Base-by-base conservation (phyloP, 2,888 invertebrate genomes). In the Conistra vaccinii region DNA sequence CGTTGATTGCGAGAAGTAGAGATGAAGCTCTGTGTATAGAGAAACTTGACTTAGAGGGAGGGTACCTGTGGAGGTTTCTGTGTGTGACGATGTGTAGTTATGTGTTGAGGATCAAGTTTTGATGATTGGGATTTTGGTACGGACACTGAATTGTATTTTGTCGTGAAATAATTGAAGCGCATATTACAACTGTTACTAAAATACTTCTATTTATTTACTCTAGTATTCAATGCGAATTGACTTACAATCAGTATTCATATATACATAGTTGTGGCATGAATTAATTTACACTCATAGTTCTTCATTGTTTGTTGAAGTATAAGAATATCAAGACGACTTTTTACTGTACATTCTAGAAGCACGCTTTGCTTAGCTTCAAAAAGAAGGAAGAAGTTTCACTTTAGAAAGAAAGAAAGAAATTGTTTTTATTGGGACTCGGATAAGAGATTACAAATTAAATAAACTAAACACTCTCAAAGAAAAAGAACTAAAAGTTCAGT, bases 1-100 rank as follows among this genome's bases (percentile, higher is more conserved):
- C 45, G 55, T 65, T 81, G 81, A 81, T 81, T 81, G 80, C 84
- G 29, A 32, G 62, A 10, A 29, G 51, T 39, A 23, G 9, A 42
- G 23, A 42, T 29, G 35, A 45, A 45, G 17, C 58, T 51, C 20
- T 20, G 14, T 29, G 29, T 29, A 17, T n/a, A 23, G 45, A 67
- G 63, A 51, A 72, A 77, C 70, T 76, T 60, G 83, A 57, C 55
- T 45, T 61, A 26, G 32, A 63, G 35, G 0, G 32, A 76, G 51
- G 29, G 48, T 32, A 51, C 72, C 79, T 51, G 29, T 29, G 55
- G 3, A 55, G 60, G 26, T 14, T 23, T 69, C 35, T 69, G 74
- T 45, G 51, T 65, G 35, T 71, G 75, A 53, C 35, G 6, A 14
- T 2, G 32, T 58, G n/a, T 6, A 26, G 32, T 32, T 39, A 23